Percentiles rank a stretch among this genome's conserved stretches.
Evolutionary conservation across 2,888 invertebrate genomes (phyloP).

Genomic region (Cheilosia urbana): DNA sequence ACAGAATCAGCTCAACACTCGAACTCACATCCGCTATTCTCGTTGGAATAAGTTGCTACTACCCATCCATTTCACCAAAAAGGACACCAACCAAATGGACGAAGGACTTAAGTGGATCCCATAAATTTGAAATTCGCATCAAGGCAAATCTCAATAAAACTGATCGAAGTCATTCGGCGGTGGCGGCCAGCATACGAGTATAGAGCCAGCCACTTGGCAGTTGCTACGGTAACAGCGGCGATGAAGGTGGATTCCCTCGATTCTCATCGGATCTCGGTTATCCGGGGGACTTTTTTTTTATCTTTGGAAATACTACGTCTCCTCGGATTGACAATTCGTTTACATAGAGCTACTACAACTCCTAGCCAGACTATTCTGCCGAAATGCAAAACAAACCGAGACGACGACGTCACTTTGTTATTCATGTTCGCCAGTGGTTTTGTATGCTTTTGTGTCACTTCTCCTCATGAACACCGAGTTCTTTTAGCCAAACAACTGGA

Average conservation of each 20-base stretch:
- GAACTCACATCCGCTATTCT: background rate
- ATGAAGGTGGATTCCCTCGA: slow-evolving; percentile 24
- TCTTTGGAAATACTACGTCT: slow-evolving; percentile 49
- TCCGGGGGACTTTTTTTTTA: slow-evolving; percentile 7
- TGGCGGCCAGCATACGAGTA: background rate
- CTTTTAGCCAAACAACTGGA: slow-evolving; percentile 37
- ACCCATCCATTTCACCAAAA: slow-evolving; percentile 37
- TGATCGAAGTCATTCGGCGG: slow-evolving; percentile 70
- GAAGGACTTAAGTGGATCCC: slow-evolving; percentile 73
- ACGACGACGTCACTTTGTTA: slow-evolving; percentile 66
- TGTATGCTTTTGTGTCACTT: slow-evolving; percentile 68
- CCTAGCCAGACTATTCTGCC: slow-evolving; percentile 30
- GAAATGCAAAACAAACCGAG: slow-evolving; percentile 51
- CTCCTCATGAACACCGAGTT: slow-evolving; percentile 56
- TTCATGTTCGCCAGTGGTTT: slow-evolving; percentile 73
- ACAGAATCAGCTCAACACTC: slow-evolving; percentile 59
- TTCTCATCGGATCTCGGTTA: slow-evolving; percentile 11
- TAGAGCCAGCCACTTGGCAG: background rate
- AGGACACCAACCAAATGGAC: slow-evolving; percentile 60
- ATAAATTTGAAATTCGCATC: slow-evolving; percentile 76
- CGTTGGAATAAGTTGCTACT: slow-evolving; percentile 30
- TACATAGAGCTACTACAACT: slow-evolving; percentile 54
- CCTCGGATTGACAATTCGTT: slow-evolving; percentile 67
- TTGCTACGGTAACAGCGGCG: slow-evolving; percentile 14
- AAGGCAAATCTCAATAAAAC: slow-evolving; percentile 75